Conservation (phyloP, 2,797 vertebrate species). For the Eremophila alpestris region DNA sequence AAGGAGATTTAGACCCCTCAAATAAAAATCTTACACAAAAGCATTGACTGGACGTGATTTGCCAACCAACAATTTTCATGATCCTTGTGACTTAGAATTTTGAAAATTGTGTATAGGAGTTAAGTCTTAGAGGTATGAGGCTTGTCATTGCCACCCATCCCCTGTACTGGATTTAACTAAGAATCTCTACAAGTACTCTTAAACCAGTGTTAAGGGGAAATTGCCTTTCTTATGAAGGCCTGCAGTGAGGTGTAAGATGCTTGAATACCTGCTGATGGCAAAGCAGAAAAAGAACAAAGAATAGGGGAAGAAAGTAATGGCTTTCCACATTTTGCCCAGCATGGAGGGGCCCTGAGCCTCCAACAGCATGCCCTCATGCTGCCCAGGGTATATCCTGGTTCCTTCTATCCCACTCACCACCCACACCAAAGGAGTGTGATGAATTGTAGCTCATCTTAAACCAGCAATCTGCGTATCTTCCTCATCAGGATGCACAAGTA, state of each 20-base stretch:
- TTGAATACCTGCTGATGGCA: not conserved
- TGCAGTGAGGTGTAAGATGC: not conserved
- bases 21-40: not conserved
- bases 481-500: not conserved
- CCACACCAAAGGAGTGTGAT: not conserved
- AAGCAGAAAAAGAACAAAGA: not conserved
- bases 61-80: not conserved
- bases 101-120: not conserved
- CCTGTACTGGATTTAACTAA: not conserved
- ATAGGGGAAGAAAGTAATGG: not conserved
- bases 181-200: not conserved
- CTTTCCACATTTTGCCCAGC: not conserved
- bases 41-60: not conserved
- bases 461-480: not conserved
- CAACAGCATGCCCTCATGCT: accelerated
- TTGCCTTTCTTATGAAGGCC: not conserved
- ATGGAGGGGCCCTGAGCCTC: not conserved
- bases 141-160: not conserved
- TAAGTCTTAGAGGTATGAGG: not conserved
- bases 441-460: not conserved
- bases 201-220: not conserved
- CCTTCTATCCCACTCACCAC: not conserved
- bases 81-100: not conserved
- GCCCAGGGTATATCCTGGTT: accelerated
- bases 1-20: not conserved